These are phyloP conservation scores for Heteromurus nitidus DNA, from an alignment of 2,888 invertebrate genomes.

Conservation along the genomic window DNA sequence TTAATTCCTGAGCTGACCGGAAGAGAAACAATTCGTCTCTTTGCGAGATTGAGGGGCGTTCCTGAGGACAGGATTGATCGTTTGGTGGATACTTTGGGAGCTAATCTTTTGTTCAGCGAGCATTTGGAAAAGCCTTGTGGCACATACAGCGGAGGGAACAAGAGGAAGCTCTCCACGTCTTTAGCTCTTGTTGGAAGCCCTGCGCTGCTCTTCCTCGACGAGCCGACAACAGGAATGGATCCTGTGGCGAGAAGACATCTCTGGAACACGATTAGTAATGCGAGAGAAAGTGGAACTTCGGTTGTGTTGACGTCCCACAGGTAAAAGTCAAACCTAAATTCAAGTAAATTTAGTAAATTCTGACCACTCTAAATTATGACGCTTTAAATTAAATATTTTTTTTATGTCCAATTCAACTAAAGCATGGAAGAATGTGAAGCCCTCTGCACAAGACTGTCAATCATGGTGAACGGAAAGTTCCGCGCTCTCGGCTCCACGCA, in stretches of 20 bases:
- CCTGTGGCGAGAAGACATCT: constrained; percentile 87
- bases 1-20: constrained; percentile 83
- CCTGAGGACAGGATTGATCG: constrained; percentile 76
- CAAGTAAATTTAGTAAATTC: too few relatives aligned
- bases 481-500: constrained; percentile 85
- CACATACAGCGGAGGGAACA: constrained; percentile 85
- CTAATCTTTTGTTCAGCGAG: constrained; percentile 79
- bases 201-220: constrained; percentile 83
- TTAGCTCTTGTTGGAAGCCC: constrained; percentile 83
- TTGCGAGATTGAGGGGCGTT: constrained; percentile 74
- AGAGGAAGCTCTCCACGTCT: constrained; percentile 84
- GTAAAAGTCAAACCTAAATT: too few relatives aligned
- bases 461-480: constrained; percentile 88
- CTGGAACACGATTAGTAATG: constrained; percentile 85
- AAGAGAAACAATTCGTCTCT: constrained; percentile 79
- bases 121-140: constrained; percentile 81
- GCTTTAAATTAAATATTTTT: too few relatives aligned
- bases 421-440: constrained; percentile 91
- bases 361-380: too few relatives aligned
- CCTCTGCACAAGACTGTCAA: constrained; percentile 85
- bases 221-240: constrained; percentile 81
- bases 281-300: constrained; percentile 83
- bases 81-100: constrained; percentile 77
- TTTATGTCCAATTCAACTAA: too few relatives aligned
- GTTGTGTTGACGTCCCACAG: constrained; percentile 87